A percentile compares a stretch with the other conserved stretches of the same genome.
phyloP scores from a whole-genome alignment of 2,113 vertebrate genomes.

The Calyptomena viridis region DNA sequence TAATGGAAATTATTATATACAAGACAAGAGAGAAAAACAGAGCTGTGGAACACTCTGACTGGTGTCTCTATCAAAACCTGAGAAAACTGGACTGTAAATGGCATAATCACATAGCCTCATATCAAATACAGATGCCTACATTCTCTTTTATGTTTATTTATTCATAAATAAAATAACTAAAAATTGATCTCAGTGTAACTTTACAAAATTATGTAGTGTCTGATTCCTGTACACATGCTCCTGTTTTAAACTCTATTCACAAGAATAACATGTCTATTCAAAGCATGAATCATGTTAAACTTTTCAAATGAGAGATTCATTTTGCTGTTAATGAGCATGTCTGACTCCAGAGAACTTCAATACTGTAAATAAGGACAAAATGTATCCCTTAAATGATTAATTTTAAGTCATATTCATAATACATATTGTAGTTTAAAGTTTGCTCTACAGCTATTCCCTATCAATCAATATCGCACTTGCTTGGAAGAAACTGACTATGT shows the following conservation, averaged over 20 bases:
- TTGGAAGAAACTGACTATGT: background rate
- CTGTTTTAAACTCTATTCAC: background rate
- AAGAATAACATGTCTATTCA: background rate
- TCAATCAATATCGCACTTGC: conserved; percentile 12
- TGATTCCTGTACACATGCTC: background rate
- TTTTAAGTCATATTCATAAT: conserved; percentile 22
- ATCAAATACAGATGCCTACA: background rate
- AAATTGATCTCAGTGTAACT: background rate
- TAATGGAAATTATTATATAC: background rate
- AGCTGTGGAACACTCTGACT: background rate
- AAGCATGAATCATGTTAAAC: background rate
- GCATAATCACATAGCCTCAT: background rate
- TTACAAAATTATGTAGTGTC: background rate
- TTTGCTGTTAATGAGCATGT: conserved; percentile 7
- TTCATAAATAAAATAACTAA: background rate
- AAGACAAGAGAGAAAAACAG: background rate
- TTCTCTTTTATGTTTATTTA: background rate
- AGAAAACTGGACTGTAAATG: background rate
- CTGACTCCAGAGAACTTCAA: background rate
- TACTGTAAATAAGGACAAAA: conserved; percentile 27
- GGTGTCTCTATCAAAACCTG: background rate
- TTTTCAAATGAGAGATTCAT: background rate
- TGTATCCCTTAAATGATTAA: conserved; percentile 31
- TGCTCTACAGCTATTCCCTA: conserved; percentile 20
- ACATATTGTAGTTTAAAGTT: conserved; percentile 45